Conservation (phyloP, 2,113 vertebrate genomes). For the Corythaixoides concolor region DNA sequence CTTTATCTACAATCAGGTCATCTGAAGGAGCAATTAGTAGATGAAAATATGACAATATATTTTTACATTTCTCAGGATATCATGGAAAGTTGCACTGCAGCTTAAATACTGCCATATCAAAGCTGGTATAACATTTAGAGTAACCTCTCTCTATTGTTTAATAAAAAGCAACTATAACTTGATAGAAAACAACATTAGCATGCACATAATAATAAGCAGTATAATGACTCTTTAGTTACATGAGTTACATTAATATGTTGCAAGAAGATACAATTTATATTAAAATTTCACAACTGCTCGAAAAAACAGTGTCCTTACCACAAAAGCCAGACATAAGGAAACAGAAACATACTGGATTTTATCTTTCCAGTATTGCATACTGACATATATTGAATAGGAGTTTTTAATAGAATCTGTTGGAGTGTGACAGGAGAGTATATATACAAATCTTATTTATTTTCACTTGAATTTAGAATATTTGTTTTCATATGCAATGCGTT, state of each 20-base stretch:
- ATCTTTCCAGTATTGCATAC: neutral
- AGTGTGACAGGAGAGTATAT: neutral
- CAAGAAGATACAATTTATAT: neutral
- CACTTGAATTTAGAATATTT: neutral
- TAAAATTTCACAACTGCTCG: neutral
- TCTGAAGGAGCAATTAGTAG: constrained; percentile 17
- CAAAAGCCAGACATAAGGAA: neutral
- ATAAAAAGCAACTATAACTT: constrained; percentile 5
- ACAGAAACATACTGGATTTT: neutral
- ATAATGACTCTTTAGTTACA: constrained; percentile 1
- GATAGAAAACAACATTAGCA: constrained; percentile 28
- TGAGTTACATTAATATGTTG: neutral
- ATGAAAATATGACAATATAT: constrained; percentile 25
- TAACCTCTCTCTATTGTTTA: constrained; percentile 20
- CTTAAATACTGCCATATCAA: constrained; percentile 6
- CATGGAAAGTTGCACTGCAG: neutral
- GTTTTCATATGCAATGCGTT: neutral
- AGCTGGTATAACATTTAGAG: constrained; percentile 8
- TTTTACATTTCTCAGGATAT: neutral
- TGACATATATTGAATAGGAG: neutral
- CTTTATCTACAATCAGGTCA: neutral
- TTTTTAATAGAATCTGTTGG: neutral
- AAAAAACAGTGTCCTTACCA: neutral
- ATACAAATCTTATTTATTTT: neutral
- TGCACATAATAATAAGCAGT: constrained; percentile 4